phyloP scores from a whole-genome alignment of 2,113 vertebrate genomes.

The Ailurus styani region DNA sequence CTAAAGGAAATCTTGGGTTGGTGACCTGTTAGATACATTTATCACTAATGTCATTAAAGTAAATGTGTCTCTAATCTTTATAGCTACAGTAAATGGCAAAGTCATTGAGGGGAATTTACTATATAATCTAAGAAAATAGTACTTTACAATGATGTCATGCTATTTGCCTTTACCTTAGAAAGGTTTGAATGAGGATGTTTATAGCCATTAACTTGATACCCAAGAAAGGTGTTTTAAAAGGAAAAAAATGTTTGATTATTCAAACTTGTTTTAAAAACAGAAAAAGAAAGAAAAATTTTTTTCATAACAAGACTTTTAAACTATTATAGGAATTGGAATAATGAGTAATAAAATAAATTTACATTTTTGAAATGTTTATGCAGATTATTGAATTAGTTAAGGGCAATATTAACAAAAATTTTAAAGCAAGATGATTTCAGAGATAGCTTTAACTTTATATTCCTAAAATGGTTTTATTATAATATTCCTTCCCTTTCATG shows the following conservation, averaged over 20 bases:
- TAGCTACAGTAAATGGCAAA: background rate
- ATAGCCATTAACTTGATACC: background rate
- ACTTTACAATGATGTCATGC: background rate
- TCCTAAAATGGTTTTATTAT: background rate
- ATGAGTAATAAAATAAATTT: background rate
- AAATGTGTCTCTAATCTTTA: background rate
- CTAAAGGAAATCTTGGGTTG: background rate
- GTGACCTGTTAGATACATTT: background rate
- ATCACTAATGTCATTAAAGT: background rate
- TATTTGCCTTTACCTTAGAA: conserved; percentile 11
- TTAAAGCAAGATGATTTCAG: conserved; percentile 14
- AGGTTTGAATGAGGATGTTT: background rate
- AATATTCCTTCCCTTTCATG: background rate
- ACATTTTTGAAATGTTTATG: background rate
- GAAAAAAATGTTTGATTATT: background rate
- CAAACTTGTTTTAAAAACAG: background rate
- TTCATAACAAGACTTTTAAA: background rate
- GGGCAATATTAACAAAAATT: background rate
- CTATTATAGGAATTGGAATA: background rate
- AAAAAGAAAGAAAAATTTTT: too few species aligned
- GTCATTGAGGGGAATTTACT: background rate
- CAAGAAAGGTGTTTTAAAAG: background rate
- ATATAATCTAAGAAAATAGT: background rate
- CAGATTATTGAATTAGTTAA: background rate
- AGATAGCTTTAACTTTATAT: background rate